Conservation (phyloP, 2,113 vertebrate genomes). For the Hippotragus niger region DNA sequence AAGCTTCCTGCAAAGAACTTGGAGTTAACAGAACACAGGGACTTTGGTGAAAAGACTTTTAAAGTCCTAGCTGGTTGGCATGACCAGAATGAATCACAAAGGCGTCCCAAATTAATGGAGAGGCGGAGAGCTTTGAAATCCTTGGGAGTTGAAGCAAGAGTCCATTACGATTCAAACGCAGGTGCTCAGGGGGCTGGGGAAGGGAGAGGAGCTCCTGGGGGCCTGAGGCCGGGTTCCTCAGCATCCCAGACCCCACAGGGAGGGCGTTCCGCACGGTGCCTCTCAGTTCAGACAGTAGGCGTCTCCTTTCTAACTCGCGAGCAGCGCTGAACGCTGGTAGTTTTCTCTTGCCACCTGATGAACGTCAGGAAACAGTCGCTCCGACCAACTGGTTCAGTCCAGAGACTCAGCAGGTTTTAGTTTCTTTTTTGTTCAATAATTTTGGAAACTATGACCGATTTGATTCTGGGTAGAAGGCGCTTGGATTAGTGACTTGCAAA, state of each 20-base stretch:
- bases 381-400: neutral
- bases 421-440: slow-evolving; percentile 13
- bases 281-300: neutral
- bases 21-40: neutral
- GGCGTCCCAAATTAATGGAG: neutral
- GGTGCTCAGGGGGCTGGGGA: neutral
- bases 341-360: slow-evolving; percentile 22
- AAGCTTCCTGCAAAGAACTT: neutral
- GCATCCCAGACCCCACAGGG: neutral
- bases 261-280: neutral
- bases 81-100: neutral
- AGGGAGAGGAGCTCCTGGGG: neutral
- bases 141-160: neutral
- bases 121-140: neutral
- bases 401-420: neutral
- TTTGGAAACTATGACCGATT: neutral
- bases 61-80: neutral
- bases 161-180: neutral
- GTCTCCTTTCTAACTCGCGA: neutral
- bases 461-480: neutral
- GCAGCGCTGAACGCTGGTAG: neutral
- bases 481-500: neutral
- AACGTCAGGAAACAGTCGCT: neutral
- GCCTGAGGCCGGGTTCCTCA: neutral
- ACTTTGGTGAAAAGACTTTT: neutral